Percentiles rank a stretch among this genome's conserved stretches.
Evolutionary conservation across 2,888 invertebrate species (phyloP).

Genomic region (Lottia scabra): DNA sequence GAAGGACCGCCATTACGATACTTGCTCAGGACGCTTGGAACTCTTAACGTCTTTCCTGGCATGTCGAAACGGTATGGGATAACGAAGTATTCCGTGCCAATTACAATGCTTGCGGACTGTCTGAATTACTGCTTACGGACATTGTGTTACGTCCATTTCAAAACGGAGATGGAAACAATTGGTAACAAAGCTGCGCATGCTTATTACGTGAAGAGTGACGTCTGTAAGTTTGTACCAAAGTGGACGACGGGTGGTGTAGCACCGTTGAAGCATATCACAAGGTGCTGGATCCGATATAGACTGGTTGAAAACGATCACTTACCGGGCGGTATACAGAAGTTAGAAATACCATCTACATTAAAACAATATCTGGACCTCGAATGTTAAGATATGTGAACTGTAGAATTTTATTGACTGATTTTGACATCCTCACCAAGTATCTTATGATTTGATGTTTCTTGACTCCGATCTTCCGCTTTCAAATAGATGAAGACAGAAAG

Average conservation of each 20-base stretch:
- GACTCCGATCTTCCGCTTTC: no score
- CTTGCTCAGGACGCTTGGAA: slow-evolving; percentile 16
- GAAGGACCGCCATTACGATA: slow-evolving; percentile 12
- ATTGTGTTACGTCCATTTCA: not conserved
- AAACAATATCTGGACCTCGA: slow-evolving; percentile 7
- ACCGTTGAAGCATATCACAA: slow-evolving; percentile 9
- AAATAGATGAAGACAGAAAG: no score
- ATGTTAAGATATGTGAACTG: no score
- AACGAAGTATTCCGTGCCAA: not conserved
- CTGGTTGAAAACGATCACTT: not conserved
- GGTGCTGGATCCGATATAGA: slow-evolving; percentile 2
- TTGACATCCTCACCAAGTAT: no score
- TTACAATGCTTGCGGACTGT: slow-evolving; percentile 6
- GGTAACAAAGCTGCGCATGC: not conserved
- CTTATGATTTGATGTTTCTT: no score
- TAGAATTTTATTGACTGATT: no score
- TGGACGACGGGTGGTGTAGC: not conserved
- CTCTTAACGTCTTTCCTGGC: not conserved
- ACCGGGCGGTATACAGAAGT: not conserved
- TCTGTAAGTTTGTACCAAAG: slow-evolving; percentile 1
- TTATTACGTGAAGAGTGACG: slow-evolving; percentile 12
- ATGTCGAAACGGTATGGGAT: no score
- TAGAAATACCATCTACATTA: not conserved
- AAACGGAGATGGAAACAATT: not conserved
- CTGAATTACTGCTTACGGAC: slow-evolving; percentile 9